These are phyloP conservation scores for Spilarctia lutea DNA, from an alignment of 2,888 invertebrate genomes.

Conservation along the genomic window DNA sequence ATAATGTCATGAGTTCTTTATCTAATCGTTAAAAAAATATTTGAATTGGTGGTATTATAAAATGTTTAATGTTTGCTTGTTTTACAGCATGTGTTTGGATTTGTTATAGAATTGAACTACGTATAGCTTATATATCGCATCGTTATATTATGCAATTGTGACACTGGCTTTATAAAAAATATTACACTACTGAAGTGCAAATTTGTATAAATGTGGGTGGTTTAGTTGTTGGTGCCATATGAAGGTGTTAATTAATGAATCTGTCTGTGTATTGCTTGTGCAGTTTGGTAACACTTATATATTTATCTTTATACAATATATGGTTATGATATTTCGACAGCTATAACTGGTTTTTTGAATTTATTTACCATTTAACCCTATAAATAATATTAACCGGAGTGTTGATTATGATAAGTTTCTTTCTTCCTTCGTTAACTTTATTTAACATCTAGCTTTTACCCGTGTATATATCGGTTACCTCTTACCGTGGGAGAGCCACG, in stretches of 20 bases:
- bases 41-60: too few species aligned
- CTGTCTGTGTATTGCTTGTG: constrained; percentile 15
- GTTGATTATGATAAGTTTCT: not conserved
- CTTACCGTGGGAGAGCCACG: too few species aligned
- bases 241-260: constrained; percentile 6
- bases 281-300: constrained; percentile 13
- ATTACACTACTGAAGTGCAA: constrained; percentile 23
- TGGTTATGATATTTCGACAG: not conserved
- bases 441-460: not conserved
- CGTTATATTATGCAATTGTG: constrained; percentile 13
- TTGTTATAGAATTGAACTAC: not conserved
- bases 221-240: constrained; percentile 45
- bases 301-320: constrained; percentile 5
- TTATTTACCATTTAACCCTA: not conserved
- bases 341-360: constrained; percentile 26
- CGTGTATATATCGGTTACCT: too few species aligned
- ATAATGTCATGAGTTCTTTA: too few species aligned
- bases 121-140: constrained; percentile 13
- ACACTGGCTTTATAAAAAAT: constrained; percentile 3
- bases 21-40: too few species aligned
- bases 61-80: not conserved
- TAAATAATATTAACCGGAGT: not conserved
- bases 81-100: not conserved
- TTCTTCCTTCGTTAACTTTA: not conserved
- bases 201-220: constrained; percentile 43